Evolutionary conservation across 2,113 vertebrate species (phyloP), one percentile per base, ranked within the genome.

Genomic region (Alligator mississippiensis): DNA sequence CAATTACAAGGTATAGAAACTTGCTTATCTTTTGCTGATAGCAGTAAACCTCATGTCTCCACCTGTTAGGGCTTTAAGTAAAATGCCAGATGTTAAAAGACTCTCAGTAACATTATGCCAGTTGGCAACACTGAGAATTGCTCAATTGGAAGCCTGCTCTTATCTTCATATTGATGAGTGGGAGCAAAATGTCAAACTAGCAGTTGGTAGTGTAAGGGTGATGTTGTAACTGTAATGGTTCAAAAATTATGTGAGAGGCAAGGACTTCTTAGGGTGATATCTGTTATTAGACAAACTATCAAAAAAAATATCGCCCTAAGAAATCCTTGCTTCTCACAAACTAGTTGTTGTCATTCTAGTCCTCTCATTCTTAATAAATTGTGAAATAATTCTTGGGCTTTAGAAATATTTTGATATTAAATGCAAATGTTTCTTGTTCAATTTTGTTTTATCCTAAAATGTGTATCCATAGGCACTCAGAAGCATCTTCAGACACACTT

Each of bases 111-210:
- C 84, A 78, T 68, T 25, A 63, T 12, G 19, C 82, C 59, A 85
- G 21, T n/a, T 61, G n/a, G 57, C 6, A 79, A 80, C 70, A 83
- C 2, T 58, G 6, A 77, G 47, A 87, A 80, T 54, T 14, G 72
- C 13, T 22, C 27, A 81, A 25, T 90, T 66, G 24, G 54, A 88
- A 60, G 9, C 0, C 22, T 38, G 85, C 81, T 66, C 24, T 10
- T 66, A 63, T 10, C 74, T 58, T 70, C 19, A 28, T 6, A 77
- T n/a, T 34, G 34, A 68, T 13, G 89, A 88, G 60, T 84, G 28
- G 0, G 87, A 84, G 3, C 3, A 5, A 10, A 64, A 9, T 0
- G 0, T 30, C 17, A 68, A 18, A n/a, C n/a, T 10, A 30, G 47
- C 47, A 9, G 9, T 47, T 47, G 47, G 47, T 47, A 47, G 47